phyloP scores from a whole-genome alignment of 2,113 vertebrate species.

The Lathamus discolor region DNA sequence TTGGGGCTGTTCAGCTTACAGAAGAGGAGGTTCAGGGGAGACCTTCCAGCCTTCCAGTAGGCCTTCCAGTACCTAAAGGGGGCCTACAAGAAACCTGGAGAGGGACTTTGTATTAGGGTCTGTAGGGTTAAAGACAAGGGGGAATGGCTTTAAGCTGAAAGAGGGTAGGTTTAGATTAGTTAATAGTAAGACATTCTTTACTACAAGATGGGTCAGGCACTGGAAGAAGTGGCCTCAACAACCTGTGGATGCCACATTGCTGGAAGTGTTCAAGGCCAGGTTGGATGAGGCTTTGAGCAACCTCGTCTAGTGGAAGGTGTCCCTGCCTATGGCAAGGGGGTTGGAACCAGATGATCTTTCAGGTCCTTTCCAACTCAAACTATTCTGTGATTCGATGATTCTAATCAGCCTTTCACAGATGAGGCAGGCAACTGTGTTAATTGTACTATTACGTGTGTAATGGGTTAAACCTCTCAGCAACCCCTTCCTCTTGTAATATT shows the following conservation, averaged over 20 bases:
- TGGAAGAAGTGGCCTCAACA: background rate
- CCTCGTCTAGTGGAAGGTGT: background rate
- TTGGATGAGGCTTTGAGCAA: background rate
- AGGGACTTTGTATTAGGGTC: background rate
- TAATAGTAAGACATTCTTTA: background rate
- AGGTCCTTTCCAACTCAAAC: background rate
- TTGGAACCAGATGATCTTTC: background rate
- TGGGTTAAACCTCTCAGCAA: conserved; percentile 62
- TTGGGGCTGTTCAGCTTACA: background rate
- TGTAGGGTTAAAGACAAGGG: background rate
- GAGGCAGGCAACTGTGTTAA: conserved; percentile 30
- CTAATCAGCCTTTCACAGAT: conserved; percentile 54
- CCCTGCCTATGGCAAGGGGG: background rate
- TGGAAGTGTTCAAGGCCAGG: background rate
- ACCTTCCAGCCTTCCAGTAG: background rate
- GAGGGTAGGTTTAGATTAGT: background rate
- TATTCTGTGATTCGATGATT: background rate
- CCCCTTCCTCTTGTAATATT: conserved; percentile 14
- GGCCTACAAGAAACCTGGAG: background rate
- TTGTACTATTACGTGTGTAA: conserved; percentile 54
- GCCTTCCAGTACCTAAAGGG: background rate
- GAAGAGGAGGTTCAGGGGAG: background rate
- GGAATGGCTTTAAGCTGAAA: background rate
- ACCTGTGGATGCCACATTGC: background rate
- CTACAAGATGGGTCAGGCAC: background rate